phyloP scores from a whole-genome alignment of 2,113 vertebrate species.

The Formicarius rufipectus region DNA sequence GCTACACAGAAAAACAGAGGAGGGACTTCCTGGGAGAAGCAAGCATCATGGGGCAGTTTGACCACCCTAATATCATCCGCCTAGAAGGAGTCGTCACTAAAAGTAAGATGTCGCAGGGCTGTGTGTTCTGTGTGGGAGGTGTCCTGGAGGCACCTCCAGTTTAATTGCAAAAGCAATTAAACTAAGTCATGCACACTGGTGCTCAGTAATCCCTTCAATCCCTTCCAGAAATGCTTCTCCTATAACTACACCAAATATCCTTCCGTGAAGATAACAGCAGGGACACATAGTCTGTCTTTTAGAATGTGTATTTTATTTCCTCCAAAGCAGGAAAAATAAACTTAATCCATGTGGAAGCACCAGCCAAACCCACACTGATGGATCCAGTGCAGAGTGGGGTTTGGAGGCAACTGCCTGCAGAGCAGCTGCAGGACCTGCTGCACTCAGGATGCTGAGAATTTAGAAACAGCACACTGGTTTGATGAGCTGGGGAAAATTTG shows the following conservation, averaged over 20 bases:
- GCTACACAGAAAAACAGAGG: slow-evolving; percentile 96
- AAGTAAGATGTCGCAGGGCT: slow-evolving; percentile 78
- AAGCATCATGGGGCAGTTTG: slow-evolving; percentile 98
- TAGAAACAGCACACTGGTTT: not conserved
- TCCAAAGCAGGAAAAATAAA: not conserved
- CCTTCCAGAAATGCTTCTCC: not conserved
- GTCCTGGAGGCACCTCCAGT: not conserved
- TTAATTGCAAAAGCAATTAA: not conserved
- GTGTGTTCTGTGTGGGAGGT: not conserved
- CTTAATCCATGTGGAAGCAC: not conserved
- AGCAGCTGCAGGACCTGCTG: not conserved
- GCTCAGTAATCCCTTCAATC: not conserved
- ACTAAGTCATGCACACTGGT: not conserved
- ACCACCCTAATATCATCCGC: slow-evolving; percentile 97
- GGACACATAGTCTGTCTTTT: not conserved
- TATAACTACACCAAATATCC: not conserved
- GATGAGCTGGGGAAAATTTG: not conserved
- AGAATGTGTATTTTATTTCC: not conserved
- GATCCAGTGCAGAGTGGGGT: not conserved
- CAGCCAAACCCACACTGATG: not conserved
- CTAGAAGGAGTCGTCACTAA: slow-evolving; percentile 96
- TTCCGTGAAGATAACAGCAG: not conserved
- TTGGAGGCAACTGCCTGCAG: not conserved
- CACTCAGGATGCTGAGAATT: not conserved
- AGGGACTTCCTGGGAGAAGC: slow-evolving; percentile 95